phyloP scores from a whole-genome alignment of 2,888 invertebrate species.

The Cephus pulcher region DNA sequence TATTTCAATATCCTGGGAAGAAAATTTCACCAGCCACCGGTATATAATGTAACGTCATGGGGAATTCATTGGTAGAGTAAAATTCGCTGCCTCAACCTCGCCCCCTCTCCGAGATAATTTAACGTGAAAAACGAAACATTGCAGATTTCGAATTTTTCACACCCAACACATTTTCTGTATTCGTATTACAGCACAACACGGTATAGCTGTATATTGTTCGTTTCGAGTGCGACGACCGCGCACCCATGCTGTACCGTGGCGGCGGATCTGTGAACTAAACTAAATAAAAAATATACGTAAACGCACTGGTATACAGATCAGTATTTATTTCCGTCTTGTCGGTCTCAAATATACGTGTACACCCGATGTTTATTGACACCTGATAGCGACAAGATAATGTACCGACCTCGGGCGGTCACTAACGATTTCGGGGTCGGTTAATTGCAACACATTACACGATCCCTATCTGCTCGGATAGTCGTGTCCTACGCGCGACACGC shows the following conservation, averaged over 20 bases:
- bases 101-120: background rate
- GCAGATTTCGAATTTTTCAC: background rate
- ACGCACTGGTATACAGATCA: background rate
- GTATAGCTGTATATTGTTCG: background rate
- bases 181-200: rapidly evolving
- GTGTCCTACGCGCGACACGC: background rate
- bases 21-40: background rate
- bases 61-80: background rate
- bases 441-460: background rate
- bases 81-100: background rate
- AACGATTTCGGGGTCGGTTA: background rate
- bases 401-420: background rate
- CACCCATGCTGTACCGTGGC: background rate
- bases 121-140: background rate
- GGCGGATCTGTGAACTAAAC: background rate
- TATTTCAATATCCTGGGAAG: background rate
- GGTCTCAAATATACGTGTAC: background rate
- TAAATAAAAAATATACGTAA: background rate
- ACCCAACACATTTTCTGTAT: background rate
- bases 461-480: background rate
- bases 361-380: background rate
- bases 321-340: background rate
- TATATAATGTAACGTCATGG: background rate
- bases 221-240: background rate
- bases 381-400: background rate